Conservation (phyloP, 2,888 invertebrate species). For the Gibbula magus region DNA sequence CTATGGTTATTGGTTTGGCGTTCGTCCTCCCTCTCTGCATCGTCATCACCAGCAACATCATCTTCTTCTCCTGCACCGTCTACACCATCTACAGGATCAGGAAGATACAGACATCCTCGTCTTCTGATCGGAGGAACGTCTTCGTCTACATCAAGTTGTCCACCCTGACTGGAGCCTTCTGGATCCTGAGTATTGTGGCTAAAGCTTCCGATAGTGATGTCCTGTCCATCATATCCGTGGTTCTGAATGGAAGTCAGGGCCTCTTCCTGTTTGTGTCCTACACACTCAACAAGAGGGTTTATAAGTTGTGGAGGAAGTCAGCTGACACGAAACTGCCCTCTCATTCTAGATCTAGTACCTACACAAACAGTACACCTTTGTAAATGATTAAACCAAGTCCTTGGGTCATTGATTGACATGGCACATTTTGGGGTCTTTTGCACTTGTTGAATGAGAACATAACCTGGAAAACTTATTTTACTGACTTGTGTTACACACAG, state of each 20-base stretch:
- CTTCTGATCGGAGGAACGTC: slow-evolving; percentile 37
- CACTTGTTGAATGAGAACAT: too few relatives aligned
- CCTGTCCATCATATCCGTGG: slow-evolving; percentile 38
- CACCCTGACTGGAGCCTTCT: slow-evolving; percentile 51
- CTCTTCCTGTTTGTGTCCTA: slow-evolving; percentile 51
- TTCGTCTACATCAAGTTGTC: slow-evolving; percentile 50
- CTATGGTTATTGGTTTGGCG: slow-evolving; percentile 32
- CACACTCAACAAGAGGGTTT: slow-evolving; percentile 44
- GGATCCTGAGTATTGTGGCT: slow-evolving; percentile 52
- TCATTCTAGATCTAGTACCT: too few relatives aligned
- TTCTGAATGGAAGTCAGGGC: slow-evolving; percentile 52
- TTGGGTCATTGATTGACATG: too few relatives aligned
- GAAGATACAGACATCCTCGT: slow-evolving; percentile 26
- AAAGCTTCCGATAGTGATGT: slow-evolving; percentile 41
- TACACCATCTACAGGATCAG: slow-evolving; percentile 37
- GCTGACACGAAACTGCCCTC: too few relatives aligned
- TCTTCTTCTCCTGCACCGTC: slow-evolving; percentile 46
- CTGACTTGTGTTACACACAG: too few relatives aligned
- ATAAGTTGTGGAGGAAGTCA: slow-evolving; percentile 28
- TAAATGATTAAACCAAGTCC: too few relatives aligned
- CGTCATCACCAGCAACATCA: slow-evolving; percentile 47
- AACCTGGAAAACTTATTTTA: too few relatives aligned
- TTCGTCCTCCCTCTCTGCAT: slow-evolving; percentile 48
- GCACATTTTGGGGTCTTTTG: too few relatives aligned
- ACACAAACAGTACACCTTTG: too few relatives aligned